A percentile compares a stretch with the other conserved stretches of the same genome.
Evolutionary conservation across 2,888 invertebrate genomes (phyloP).

Genomic region (Gisinianus flammeolus): DNA sequence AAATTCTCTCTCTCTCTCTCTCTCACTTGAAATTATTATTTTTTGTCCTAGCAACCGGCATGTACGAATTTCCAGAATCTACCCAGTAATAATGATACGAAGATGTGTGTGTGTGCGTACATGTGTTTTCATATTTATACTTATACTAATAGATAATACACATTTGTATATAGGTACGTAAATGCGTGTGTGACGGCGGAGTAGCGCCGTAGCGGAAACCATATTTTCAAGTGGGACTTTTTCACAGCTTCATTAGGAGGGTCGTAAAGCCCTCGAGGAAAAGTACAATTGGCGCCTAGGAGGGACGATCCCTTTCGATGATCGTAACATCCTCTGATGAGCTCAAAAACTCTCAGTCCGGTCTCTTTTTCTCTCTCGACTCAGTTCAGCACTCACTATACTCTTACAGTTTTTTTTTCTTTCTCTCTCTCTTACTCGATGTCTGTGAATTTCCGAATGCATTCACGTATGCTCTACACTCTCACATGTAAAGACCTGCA

Average conservation of each 20-base stretch:
- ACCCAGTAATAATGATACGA: neutral
- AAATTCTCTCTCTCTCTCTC: neutral
- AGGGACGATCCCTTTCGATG: slow-evolving; percentile 59
- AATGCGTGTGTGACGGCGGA: slow-evolving; percentile 25
- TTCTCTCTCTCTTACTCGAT: slow-evolving; percentile 14
- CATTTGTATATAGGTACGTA: slow-evolving; percentile 9
- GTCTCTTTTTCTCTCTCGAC: slow-evolving; percentile 25
- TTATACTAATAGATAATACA: slow-evolving; percentile 6
- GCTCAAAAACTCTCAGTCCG: slow-evolving; percentile 44
- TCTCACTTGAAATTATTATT: slow-evolving; percentile 14
- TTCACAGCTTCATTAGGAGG: slow-evolving; percentile 59
- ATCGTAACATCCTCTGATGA: slow-evolving; percentile 59
- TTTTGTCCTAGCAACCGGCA: slow-evolving; percentile 27
- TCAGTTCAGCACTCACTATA: slow-evolving; percentile 32
- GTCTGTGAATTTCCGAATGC: slow-evolving; percentile 45
- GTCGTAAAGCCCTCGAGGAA: slow-evolving; percentile 58
- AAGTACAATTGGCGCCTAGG: slow-evolving; percentile 58
- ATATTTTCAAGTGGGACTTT: slow-evolving; percentile 56
- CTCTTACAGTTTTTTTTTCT: neutral
- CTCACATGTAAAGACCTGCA: neutral
- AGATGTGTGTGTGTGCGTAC: neutral
- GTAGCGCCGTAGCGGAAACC: slow-evolving; percentile 52
- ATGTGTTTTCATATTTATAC: neutral
- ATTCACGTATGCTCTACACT: slow-evolving; percentile 21
- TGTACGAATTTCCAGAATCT: neutral